Base-by-base conservation (phyloP, 2,797 vertebrate genomes). In the Sebastes steindachneri region DNA sequence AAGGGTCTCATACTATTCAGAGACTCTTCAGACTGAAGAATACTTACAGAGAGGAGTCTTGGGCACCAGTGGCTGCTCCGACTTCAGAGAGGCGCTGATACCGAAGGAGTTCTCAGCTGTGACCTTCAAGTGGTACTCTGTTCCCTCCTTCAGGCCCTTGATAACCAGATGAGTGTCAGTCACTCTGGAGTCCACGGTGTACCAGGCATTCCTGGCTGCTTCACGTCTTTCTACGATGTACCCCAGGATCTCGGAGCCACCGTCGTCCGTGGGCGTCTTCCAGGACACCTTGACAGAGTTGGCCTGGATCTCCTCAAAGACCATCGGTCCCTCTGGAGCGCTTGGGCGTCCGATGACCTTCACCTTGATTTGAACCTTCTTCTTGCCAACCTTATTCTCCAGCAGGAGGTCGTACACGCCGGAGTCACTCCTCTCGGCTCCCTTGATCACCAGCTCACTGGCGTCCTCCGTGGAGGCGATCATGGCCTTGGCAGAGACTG, bases 121-220 rank as follows among this genome's bases (percentile, higher is more conserved):
- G 91, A 99, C 95, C 87, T 97, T 99, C 93, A 99, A 99, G 90
- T 99, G 97, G 88, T 99, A 99, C 91, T 99, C 98, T 79, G 97
- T 96, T 77, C 97, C 99, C 93, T 99, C 99, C 92, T 96, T 99
- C 62, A 99, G 95, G 57, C 98, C 97, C 90, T 99, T 97, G 74
- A 99, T 97, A 29, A 98, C 94, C 57, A 99, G 83, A 4, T 98
- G 98, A 31, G 94, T 96, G 64, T 96, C 96, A 73, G 96, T 96
- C 64, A 99, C 98, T 92, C 97, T 97, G 19, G 97, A 97, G 89
- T 98, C 98, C 78, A 99, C 97, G 1, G 97, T 99, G 86, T 97
- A 99, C 99, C 99, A 99, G 80, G 99, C 99, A 9, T 98, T 96
- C 92, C 99, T 99, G 0, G 97, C 90, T 45, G 95, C 96, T 92